phyloP scores from a whole-genome alignment of 2,888 invertebrate species.

The Caenorhabditis doughertyi region DNA sequence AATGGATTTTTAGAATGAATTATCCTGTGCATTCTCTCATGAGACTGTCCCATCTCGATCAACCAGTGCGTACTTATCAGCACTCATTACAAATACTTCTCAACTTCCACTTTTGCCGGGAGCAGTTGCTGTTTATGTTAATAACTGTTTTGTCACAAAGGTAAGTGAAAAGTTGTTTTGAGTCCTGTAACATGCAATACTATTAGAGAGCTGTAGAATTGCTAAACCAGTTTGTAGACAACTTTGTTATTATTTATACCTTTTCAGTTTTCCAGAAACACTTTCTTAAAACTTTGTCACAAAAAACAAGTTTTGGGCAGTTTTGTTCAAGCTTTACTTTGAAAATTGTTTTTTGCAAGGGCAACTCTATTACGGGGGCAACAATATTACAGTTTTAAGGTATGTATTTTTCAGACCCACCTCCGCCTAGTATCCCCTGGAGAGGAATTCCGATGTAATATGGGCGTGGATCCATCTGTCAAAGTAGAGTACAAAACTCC shows the following conservation, averaged over 20 bases:
- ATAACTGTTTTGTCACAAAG: slow-evolving; percentile 84
- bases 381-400: slow-evolving; percentile 43
- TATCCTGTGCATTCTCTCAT: slow-evolving; percentile 83
- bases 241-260: too few relatives aligned
- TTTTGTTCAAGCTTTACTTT: too few relatives aligned
- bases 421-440: slow-evolving; percentile 83
- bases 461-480: slow-evolving; percentile 84
- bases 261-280: too few relatives aligned
- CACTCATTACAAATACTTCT: slow-evolving; percentile 83
- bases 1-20: slow-evolving; percentile 81
- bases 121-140: slow-evolving; percentile 83
- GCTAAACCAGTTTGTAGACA: too few relatives aligned
- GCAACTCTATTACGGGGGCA: too few relatives aligned
- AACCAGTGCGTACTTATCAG: slow-evolving; percentile 83
- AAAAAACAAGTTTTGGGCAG: too few relatives aligned
- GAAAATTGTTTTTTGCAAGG: too few relatives aligned
- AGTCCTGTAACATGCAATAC: too few relatives aligned
- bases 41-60: slow-evolving; percentile 83
- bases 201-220: too few relatives aligned
- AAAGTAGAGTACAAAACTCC: slow-evolving; percentile 83
- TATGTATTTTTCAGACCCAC: slow-evolving; percentile 72
- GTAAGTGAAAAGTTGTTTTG: too few relatives aligned
- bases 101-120: slow-evolving; percentile 83
- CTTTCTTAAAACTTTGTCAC: too few relatives aligned
- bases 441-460: slow-evolving; percentile 84